phyloP scores from a whole-genome alignment of 2,888 invertebrate genomes.

The Coremacera marginata region DNA sequence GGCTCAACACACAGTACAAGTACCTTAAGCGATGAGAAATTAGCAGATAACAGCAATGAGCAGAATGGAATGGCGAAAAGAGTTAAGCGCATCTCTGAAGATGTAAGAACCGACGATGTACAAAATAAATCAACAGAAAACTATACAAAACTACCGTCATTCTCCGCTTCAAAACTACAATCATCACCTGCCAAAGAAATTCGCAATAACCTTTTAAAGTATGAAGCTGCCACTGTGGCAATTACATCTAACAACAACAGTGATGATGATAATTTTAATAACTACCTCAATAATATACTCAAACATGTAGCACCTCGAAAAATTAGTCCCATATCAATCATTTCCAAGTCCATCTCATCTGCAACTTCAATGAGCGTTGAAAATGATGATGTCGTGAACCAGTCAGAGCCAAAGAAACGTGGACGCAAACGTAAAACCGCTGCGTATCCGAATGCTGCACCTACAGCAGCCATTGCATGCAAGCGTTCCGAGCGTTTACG shows the following conservation, averaged over 20 bases:
- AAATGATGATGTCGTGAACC: background rate
- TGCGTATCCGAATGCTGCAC: background rate
- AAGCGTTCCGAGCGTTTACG: conserved; percentile 50
- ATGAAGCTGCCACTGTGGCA: too few species aligned
- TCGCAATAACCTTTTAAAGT: too few species aligned
- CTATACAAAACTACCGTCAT: too few species aligned
- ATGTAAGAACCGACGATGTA: too few species aligned
- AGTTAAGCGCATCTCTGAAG: too few species aligned
- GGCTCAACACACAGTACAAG: too few species aligned
- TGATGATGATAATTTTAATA: background rate
- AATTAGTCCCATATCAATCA: background rate
- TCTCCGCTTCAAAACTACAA: too few species aligned
- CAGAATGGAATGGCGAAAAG: too few species aligned
- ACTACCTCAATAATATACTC: conserved; percentile 3
- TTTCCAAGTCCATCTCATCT: background rate
- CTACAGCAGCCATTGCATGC: conserved; percentile 21
- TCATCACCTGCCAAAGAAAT: too few species aligned
- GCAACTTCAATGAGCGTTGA: background rate
- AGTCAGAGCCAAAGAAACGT: conserved; percentile 28
- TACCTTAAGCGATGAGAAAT: too few species aligned
- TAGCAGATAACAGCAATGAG: too few species aligned
- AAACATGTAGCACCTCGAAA: conserved; percentile 1
- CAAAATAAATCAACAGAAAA: too few species aligned
- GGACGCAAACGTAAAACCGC: conserved; percentile 46
- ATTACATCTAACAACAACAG: background rate